Conservation (phyloP, 2,888 invertebrate species). For the Eupsilia transversa region DNA sequence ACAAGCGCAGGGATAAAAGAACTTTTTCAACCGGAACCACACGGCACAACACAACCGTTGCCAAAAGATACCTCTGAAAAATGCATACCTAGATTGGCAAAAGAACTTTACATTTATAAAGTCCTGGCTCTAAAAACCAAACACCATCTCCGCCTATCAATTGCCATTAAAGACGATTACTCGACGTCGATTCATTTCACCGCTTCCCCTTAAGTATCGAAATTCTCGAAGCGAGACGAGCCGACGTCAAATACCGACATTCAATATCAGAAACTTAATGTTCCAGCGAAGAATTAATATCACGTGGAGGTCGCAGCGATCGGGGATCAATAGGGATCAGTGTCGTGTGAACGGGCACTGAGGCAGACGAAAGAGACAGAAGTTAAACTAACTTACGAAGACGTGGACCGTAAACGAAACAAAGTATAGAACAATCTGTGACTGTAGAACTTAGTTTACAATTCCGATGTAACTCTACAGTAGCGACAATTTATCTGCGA, state of each 20-base stretch:
- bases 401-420: conserved; percentile 22
- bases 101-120: conserved; percentile 17
- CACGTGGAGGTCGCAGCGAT: conserved; percentile 49
- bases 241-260: conserved; percentile 55
- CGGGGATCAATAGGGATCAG: conserved; percentile 66
- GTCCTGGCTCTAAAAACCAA: background rate
- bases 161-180: conserved; percentile 34
- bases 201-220: conserved; percentile 41
- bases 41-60: background rate
- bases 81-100: conserved; percentile 17
- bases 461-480: conserved; percentile 33
- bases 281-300: conserved; percentile 65
- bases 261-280: conserved; percentile 66
- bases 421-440: conserved; percentile 39
- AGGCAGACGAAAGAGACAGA: conserved; percentile 29
- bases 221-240: conserved; percentile 50
- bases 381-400: conserved; percentile 18
- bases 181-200: conserved; percentile 20
- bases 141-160: conserved; percentile 31
- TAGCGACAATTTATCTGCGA: conserved; percentile 29
- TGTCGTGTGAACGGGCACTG: conserved; percentile 42
- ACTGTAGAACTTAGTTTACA: conserved; percentile 11
- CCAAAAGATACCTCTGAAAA: conserved; percentile 20
- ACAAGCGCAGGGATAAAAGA: conserved; percentile 8
- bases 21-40: conserved; percentile 8